Base-by-base conservation (phyloP, 2,113 vertebrate species). In the Pygoscelis adeliae region DNA sequence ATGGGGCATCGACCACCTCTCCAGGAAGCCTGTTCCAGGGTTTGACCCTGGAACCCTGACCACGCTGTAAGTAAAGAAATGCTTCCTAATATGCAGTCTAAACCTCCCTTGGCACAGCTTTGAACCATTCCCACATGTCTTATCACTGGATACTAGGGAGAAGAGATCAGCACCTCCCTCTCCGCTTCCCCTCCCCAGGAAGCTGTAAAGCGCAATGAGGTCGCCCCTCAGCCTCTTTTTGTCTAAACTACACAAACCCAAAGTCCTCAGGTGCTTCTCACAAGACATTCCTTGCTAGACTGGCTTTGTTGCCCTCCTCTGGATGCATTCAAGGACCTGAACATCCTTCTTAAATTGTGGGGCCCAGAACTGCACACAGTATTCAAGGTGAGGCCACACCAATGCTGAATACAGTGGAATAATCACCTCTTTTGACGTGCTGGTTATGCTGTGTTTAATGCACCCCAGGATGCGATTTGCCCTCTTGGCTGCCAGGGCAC, bases 81-180 rank as follows among this genome's bases (percentile, higher is more conserved):
- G 2, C 5, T 94, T 69, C 47, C 34, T 46, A 36, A 36, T 8
- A 17, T 53, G 27, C 13, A 40, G 11, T 21, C n/a, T 73, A 40
- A 88, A 58, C 2, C 2, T 69, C 9, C 29, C 10, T 29, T 81
- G 22, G 23, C 44, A 46, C 15, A 47, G 6, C 34, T 89, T 76
- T 50, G 21, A 56, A 16, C 10, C 2, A 10, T 58, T 36, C 22
- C 13, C 22, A 15, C 2, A 2, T 2, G 4, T 49, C 22, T 6
- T 49, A 6, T 8, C 23, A 18, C 6, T 44, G 40, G 30, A 9
- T 30, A 29, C 7, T 16, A 38, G 7, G 12, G 7, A 59, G 4
- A 36, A 53, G 29, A 49, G 10, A 16, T 50, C 52, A 67, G 5
- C 25, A 21, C 27, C 29, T 27, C 38, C 10, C 5, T 63, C 26